These are phyloP conservation scores for Halictus quadricinctus DNA, from an alignment of 2,888 invertebrate species.

Conservation along the genomic window DNA sequence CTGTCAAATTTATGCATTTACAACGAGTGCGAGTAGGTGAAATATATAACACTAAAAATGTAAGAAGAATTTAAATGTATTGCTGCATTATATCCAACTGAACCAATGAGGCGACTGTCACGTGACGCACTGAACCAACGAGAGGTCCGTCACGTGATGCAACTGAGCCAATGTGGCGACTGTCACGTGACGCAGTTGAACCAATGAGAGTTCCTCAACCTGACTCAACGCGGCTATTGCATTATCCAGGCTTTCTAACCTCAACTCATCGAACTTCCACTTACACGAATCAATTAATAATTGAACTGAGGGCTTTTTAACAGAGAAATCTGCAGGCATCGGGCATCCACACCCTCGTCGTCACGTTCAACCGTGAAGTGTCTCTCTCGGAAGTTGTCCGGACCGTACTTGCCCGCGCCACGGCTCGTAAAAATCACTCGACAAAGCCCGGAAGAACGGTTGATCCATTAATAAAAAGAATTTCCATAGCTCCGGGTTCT, in stretches of 20 bases:
- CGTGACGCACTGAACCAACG: background rate
- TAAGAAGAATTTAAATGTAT: too few species aligned
- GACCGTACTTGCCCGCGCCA: background rate
- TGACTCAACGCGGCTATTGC: background rate
- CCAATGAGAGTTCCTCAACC: too few species aligned
- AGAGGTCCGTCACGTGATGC: background rate
- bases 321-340: background rate
- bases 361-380: background rate
- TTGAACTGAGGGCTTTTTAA: background rate
- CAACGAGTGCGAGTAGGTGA: too few species aligned
- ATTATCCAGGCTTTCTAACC: background rate
- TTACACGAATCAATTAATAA: background rate
- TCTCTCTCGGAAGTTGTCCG: background rate
- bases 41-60: too few species aligned
- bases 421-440: constrained; percentile 3
- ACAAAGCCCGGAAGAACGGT: constrained; percentile 2
- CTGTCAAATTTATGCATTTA: too few species aligned
- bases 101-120: too few species aligned
- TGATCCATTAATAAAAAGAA: constrained; percentile 33
- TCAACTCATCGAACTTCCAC: background rate
- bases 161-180: too few species aligned
- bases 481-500: constrained; percentile 13
- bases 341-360: background rate
- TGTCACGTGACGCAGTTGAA: too few species aligned
- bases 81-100: too few species aligned